Conservation (phyloP, 1,140 invertebrate genomes). For the Microplitis demolitor region DNA sequence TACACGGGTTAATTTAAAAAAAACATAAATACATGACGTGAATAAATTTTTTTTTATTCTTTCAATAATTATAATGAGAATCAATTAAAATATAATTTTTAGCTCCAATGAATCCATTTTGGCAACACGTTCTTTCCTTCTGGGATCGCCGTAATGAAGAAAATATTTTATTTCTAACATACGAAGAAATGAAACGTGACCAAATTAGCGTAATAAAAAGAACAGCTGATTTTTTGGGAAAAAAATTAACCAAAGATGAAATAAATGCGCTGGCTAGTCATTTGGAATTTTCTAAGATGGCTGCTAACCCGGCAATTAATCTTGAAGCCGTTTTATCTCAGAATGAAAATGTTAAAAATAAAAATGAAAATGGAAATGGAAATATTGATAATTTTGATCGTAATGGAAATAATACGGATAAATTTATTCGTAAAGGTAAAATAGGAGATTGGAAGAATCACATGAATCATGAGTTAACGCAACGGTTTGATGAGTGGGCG, state of each 20-base stretch:
- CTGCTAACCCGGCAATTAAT: conserved; percentile 78
- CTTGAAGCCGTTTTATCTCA: conserved; percentile 67
- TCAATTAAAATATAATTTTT: conserved; percentile 16
- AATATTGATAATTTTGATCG: no score
- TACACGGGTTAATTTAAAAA: no score
- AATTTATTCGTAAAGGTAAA: conserved; percentile 81
- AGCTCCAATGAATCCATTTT: conserved; percentile 72
- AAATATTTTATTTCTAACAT: conserved; percentile 81
- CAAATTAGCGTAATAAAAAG: conserved; percentile 67
- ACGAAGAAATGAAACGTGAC: conserved; percentile 84
- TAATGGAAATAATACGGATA: conserved; percentile 37
- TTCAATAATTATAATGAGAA: not conserved
- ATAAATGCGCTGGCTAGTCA: conserved; percentile 73
- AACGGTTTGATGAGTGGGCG: conserved; percentile 78
- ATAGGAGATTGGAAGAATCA: conserved; percentile 85
- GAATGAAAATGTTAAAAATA: conserved; percentile 46
- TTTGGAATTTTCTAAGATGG: conserved; percentile 82
- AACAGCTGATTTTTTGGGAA: conserved; percentile 76
- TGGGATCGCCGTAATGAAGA: conserved; percentile 76
- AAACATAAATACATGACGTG: no score
- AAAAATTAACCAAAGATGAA: conserved; percentile 69
- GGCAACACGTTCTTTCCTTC: conserved; percentile 71
- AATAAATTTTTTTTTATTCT: no score
- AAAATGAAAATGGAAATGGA: conserved; percentile 44
- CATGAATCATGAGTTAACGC: conserved; percentile 73